phyloP scores from a whole-genome alignment of 2,888 invertebrate genomes.

The Hirtodrosophila cameraria region DNA sequence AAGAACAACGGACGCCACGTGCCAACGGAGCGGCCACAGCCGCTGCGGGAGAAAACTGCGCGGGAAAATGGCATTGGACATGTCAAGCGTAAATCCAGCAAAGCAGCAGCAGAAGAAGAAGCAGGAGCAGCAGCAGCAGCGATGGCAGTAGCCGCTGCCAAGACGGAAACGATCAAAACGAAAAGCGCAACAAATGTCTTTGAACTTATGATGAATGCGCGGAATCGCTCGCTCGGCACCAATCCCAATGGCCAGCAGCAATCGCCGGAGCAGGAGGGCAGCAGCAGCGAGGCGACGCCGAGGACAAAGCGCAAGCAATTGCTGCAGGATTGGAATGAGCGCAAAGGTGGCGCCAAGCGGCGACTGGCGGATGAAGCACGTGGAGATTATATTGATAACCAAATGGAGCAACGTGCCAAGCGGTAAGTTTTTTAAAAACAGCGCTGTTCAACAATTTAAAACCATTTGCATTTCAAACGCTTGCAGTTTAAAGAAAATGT shows the following conservation, averaged over 20 bases:
- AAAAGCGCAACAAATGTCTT: conserved; percentile 85
- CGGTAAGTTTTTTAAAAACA: conserved; percentile 77
- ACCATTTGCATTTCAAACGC: conserved; percentile 75
- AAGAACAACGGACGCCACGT: conserved; percentile 47
- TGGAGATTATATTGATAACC: conserved; percentile 86
- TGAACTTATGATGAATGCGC: conserved; percentile 88
- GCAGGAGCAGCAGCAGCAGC: too few relatives aligned
- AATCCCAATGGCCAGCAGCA: conserved; percentile 87
- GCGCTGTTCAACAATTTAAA: too few relatives aligned
- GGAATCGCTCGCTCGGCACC: conserved; percentile 87
- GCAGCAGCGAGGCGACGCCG: conserved; percentile 64
- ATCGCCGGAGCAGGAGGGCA: conserved; percentile 23
- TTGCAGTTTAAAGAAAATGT: conserved; percentile 81
- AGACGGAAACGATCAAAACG: conserved; percentile 26
- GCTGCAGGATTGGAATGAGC: conserved; percentile 87
- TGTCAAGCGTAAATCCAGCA: conserved; percentile 44
- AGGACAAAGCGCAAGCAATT: conserved; percentile 85
- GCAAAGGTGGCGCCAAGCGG: conserved; percentile 87
- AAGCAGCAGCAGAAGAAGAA: conserved; percentile 25
- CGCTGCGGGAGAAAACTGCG: conserved; percentile 68
- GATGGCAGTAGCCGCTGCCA: conserved; percentile 7
- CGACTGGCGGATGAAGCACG: conserved; percentile 86
- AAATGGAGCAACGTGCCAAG: conserved; percentile 87
- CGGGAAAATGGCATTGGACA: conserved; percentile 64
- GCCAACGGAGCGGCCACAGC: conserved; percentile 35